Base-by-base conservation (phyloP, 2,113 vertebrate species). In the Sceloporus tristichus region DNA sequence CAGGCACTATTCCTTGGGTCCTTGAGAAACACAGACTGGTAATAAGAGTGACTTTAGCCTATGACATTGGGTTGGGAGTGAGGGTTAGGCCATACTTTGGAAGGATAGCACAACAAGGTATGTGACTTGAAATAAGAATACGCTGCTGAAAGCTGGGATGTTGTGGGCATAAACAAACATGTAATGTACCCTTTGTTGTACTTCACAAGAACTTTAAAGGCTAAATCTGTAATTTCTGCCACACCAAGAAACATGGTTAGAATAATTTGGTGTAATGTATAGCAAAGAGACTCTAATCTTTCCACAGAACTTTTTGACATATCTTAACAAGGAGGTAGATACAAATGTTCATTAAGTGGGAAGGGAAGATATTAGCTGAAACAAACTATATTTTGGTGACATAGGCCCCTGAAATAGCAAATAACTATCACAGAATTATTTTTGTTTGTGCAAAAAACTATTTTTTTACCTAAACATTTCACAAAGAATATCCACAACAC, bases 381-480 rank as follows among this genome's bases (percentile, higher is more conserved):
- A 62, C 59, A 62, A 42, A 48, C 23, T 18, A 29, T 25, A 29
- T 29, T 38, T 34, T 29, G 19, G 1, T 79, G 48, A 56, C 11
- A 71, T n/a, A 27, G 68, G 42, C 16, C 25, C 77, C 54, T 79
- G 27, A 34, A 18, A 38, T 19, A 18, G 81, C 48, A 83, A 21
- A 9, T 27, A 70, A 48, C 13, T 4, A 18, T 16, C 53, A 54
- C 53, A 29, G n/a, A 18, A 23, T 9, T 53, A 73, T 34, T 56
- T 56, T n/a, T 53, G 68, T 83, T 70, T 29, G 9, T 84, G 68
- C 29, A n/a, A 84, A 62, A 62, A 73, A 56, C 48, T 84, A 84
- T 54, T 73, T 84, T 73, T 23, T 23, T 74, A 56, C 14, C 9
- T 71, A 53, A 53, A 29, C 14, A 42, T 84, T 34, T 56, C 54